phyloP scores from a whole-genome alignment of 1,140 invertebrate genomes.

The Drosophila simulans region DNA sequence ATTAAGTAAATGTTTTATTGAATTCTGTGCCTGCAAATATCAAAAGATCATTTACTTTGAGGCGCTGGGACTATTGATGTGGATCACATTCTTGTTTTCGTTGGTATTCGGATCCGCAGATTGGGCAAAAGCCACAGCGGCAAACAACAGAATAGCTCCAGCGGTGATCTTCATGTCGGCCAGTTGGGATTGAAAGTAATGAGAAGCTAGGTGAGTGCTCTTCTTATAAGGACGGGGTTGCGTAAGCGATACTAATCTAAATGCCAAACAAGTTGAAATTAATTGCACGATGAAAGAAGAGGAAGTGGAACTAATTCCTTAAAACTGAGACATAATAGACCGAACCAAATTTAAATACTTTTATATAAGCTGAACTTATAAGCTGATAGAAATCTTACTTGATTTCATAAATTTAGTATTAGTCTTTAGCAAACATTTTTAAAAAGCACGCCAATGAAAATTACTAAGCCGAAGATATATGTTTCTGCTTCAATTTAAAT shows the following conservation, averaged over 20 bases:
- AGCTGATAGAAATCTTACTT: too few species aligned
- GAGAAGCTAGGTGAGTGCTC: too few species aligned
- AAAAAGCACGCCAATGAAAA: too few species aligned
- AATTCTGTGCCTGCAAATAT: background rate
- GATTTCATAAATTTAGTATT: too few species aligned
- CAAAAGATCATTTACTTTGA: background rate
- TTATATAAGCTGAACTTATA: too few species aligned
- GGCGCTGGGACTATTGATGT: background rate
- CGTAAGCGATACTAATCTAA: background rate
- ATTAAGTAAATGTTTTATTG: background rate
- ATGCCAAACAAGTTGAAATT: background rate
- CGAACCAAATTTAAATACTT: background rate
- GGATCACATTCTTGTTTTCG: background rate
- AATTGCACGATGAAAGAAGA: background rate
- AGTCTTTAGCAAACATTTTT: too few species aligned
- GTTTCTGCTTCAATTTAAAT: too few species aligned
- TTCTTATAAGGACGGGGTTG: slow-evolving; percentile 4
- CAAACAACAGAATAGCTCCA: background rate
- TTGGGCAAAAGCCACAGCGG: background rate
- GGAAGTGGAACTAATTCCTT: background rate
- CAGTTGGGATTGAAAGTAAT: background rate
- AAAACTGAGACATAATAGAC: background rate
- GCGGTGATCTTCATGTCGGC: slow-evolving; percentile 15
- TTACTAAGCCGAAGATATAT: too few species aligned
- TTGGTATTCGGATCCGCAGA: background rate